Base-by-base conservation (phyloP, 2,113 vertebrate genomes). In the Prietella phreatophila region DNA sequence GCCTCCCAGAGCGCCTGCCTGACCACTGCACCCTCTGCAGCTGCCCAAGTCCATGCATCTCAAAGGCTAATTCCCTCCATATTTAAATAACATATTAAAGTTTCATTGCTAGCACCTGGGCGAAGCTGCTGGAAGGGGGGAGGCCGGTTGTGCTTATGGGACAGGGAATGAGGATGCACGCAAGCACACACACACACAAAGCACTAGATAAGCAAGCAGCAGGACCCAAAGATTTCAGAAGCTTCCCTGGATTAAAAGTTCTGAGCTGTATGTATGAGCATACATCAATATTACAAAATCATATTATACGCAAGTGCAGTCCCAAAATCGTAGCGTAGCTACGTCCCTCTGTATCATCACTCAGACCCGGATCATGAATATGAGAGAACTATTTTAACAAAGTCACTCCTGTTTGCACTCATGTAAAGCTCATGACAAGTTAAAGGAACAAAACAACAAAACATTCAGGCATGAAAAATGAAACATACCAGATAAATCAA, bases 71-170 rank as follows among this genome's bases (percentile, higher is more conserved):
- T 95, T 95, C 95, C 94, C 95, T 96, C 95, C 96, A 97, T 98
- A 97, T 96, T 97, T 96, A 96, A 97, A 96, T 96, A 95, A 96
- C 96, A 94, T 93, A 96, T 98, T 94, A 97, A 97, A 97, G 95
- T 97, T 97, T 97, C 95, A 98, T 96, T 95, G 93, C 92, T 94
- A 95, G 95, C 95, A 97, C 95, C 95, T 96, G 96, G 95, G 97
- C 95, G 93, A 96, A 94, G 95, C 93, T 95, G 93, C 96, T 95
- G 94, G 96, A 94, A 94, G 94, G 93, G 93, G 89, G 92, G 90
- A 61, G 89, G 87, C 63, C 73, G 67, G 79, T 93, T 93, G 93
- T 94, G 94, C 95, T 94, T 95, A 93, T 92, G 95, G 95, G 83
- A 85, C 84, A 42, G 76, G 65, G 80, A 86, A 83, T 76, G 17